These are phyloP conservation scores for Brenthis ino DNA, from an alignment of 2,888 invertebrate genomes.

Conservation along the genomic window DNA sequence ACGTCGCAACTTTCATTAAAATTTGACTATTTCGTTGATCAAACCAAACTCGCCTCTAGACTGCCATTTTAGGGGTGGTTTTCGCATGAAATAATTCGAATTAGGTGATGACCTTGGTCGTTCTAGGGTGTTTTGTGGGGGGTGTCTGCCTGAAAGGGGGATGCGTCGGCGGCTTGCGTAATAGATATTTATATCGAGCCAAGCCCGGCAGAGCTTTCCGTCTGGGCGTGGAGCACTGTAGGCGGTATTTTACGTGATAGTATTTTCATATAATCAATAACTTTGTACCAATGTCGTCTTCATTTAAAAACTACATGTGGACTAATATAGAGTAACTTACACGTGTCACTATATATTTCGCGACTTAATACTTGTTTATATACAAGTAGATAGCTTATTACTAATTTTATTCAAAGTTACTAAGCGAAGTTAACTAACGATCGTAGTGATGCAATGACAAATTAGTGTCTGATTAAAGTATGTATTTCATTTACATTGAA, in stretches of 20 bases:
- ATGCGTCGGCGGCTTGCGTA: slow-evolving; percentile 70
- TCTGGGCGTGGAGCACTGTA: slow-evolving; percentile 28
- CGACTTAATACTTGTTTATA: too few species aligned
- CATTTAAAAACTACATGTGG: too few species aligned
- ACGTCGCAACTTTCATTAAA: slow-evolving; percentile 34
- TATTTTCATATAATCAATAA: slow-evolving; percentile 11
- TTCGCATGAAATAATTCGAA: slow-evolving; percentile 39
- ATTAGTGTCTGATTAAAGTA: too few species aligned
- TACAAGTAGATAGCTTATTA: too few species aligned
- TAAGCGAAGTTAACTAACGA: too few species aligned
- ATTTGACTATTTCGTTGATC: slow-evolving; percentile 21
- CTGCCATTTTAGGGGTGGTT: slow-evolving; percentile 42
- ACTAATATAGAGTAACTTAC: too few species aligned
- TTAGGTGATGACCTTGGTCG: slow-evolving; percentile 71
- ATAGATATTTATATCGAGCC: slow-evolving; percentile 69
- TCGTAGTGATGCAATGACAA: too few species aligned
- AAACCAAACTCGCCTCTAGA: slow-evolving; percentile 45
- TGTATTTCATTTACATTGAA: too few species aligned
- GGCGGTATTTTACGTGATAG: slow-evolving; percentile 16
- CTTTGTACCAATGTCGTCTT: not conserved
- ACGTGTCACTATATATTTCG: too few species aligned
- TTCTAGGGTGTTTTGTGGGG: slow-evolving; percentile 57
- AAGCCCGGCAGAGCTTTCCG: slow-evolving; percentile 31
- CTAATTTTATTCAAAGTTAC: too few species aligned
- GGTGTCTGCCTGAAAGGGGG: slow-evolving; percentile 58